Percentiles rank a stretch among this genome's conserved stretches.
Conservation (phyloP, 2,113 vertebrate genomes). For the Eudyptes chrysolophus region DNA sequence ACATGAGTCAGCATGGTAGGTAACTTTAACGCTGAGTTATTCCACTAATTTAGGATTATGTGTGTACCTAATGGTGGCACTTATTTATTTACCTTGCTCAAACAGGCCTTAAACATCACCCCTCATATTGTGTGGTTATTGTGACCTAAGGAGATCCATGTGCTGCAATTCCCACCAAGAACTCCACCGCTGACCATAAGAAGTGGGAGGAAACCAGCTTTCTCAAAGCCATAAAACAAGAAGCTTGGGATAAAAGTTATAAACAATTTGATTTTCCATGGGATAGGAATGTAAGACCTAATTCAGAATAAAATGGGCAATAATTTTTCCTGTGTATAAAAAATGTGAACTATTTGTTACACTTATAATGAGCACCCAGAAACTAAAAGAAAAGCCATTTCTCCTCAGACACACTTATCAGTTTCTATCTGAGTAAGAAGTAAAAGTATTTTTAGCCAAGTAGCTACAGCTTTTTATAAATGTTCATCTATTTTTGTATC, state of each 20-base stretch:
- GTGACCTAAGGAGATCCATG: neutral
- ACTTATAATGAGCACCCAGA: neutral
- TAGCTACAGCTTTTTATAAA: slow-evolving; percentile 20
- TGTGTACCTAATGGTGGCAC: neutral
- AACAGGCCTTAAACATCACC: neutral
- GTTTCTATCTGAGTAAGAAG: slow-evolving; percentile 26
- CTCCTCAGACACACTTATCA: neutral
- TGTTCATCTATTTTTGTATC: slow-evolving; percentile 1
- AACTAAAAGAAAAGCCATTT: neutral
- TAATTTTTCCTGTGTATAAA: neutral
- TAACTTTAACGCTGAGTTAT: neutral
- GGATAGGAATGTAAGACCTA: neutral
- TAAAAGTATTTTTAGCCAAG: slow-evolving; percentile 30
- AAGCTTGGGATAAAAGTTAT: neutral
- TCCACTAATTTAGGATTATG: neutral
- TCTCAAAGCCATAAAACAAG: neutral
- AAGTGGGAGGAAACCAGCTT: neutral
- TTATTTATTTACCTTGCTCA: neutral
- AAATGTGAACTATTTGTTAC: neutral
- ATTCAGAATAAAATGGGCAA: neutral
- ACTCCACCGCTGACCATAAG: neutral
- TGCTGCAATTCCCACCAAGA: neutral
- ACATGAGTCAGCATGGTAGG: neutral
- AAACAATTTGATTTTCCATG: neutral
- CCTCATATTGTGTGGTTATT: no score